phyloP scores from a whole-genome alignment of 2,797 vertebrate species.

The Lemur catta region DNA sequence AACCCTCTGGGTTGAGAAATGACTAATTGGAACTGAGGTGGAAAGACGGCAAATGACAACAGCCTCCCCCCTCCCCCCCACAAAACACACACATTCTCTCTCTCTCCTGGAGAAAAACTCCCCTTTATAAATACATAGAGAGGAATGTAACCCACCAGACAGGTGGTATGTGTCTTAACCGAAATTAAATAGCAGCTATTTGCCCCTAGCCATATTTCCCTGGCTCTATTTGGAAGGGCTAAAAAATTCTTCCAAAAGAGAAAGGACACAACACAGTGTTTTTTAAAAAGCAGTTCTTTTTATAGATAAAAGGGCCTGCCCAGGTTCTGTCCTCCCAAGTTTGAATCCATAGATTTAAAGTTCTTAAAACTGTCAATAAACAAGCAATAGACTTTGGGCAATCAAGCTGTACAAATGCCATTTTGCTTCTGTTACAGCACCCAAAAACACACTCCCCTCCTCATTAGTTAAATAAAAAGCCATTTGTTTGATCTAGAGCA shows the following conservation, averaged over 20 bases:
- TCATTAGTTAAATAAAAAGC: constrained; percentile 62
- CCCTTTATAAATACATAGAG: not conserved
- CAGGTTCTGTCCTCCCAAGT: not conserved
- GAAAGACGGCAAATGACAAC: not conserved
- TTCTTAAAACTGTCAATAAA: constrained; percentile 36
- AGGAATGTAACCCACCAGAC: constrained; percentile 29
- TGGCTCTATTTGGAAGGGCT: constrained; percentile 9
- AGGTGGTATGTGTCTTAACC: constrained; percentile 1
- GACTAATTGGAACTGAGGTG: not conserved
- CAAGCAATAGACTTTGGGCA: constrained; percentile 4
- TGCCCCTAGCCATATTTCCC: constrained; percentile 28
- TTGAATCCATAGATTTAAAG: constrained; percentile 4
- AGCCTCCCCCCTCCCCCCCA: not conserved
- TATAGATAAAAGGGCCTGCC: not conserved
- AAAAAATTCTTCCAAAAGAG: not conserved
- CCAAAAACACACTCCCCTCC: not conserved
- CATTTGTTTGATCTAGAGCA: constrained; percentile 57
- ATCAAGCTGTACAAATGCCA: constrained; percentile 33
- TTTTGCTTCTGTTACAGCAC: constrained; percentile 21
- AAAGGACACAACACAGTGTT: constrained; percentile 30
- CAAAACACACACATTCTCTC: not conserved
- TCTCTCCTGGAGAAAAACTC: not conserved
- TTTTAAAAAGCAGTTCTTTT: constrained; percentile 39
- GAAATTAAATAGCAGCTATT: constrained; percentile 52
- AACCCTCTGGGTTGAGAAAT: constrained; percentile 36